Percentiles rank a stretch among this genome's conserved stretches.
phyloP scores from a whole-genome alignment of 2,888 invertebrate genomes.

The Ennomos erosarius region DNA sequence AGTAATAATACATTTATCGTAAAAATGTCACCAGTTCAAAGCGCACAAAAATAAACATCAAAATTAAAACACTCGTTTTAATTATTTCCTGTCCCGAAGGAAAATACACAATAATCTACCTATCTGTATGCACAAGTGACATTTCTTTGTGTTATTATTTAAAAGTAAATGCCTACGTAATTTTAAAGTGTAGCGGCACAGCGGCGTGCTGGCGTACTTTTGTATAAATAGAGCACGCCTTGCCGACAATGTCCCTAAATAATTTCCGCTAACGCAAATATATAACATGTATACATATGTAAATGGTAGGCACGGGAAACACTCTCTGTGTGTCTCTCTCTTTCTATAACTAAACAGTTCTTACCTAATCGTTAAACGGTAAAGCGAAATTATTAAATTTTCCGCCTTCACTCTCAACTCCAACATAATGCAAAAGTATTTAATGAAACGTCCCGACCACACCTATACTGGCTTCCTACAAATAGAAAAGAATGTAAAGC shows the following conservation, averaged over 20 bases:
- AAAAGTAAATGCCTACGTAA: constrained; percentile 31
- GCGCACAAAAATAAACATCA: constrained; percentile 32
- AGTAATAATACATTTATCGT: constrained; percentile 28
- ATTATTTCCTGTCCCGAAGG: constrained; percentile 48
- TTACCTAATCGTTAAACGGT: constrained; percentile 1
- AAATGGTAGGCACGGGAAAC: background rate
- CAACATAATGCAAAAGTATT: constrained; percentile 29
- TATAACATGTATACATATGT: background rate
- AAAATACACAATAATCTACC: constrained; percentile 33
- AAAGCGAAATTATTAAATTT: constrained; percentile 20
- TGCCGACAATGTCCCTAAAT: background rate
- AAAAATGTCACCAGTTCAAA: constrained; percentile 35
- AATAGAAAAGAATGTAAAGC: constrained; percentile 48
- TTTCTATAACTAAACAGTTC: constrained; percentile 1
- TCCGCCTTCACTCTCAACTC: constrained; percentile 16
- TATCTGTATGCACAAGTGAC: constrained; percentile 26
- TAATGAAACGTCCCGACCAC: constrained; percentile 34
- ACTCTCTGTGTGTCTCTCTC: too few relatives aligned
- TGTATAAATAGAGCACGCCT: constrained; percentile 5
- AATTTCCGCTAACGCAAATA: constrained; percentile 1
- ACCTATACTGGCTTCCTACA: constrained; percentile 46
- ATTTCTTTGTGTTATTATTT: constrained; percentile 34
- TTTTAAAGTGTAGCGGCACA: constrained; percentile 16
- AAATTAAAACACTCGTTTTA: constrained; percentile 37
- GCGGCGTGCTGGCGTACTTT: constrained; percentile 17